phyloP scores from a whole-genome alignment of 2,113 vertebrate genomes.

The Sapajus apella region DNA sequence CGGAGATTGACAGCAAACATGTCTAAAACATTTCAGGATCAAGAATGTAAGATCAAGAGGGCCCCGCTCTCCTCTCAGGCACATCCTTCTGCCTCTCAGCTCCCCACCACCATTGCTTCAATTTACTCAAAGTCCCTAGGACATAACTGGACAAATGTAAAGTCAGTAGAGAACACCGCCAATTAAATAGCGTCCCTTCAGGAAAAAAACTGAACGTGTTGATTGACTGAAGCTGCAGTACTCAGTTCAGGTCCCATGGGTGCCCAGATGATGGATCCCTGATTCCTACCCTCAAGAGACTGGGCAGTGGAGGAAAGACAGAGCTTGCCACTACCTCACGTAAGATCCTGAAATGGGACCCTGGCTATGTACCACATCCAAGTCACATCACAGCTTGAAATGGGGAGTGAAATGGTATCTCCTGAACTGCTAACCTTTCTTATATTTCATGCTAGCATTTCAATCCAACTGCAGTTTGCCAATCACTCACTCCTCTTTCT shows the following conservation, averaged over 20 bases:
- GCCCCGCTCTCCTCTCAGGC: neutral
- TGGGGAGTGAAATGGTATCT: fast-evolving
- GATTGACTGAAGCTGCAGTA: neutral
- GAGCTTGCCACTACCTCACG: neutral
- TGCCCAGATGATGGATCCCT: neutral
- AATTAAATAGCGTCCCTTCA: neutral
- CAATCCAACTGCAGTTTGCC: neutral
- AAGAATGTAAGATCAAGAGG: neutral
- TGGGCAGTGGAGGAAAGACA: neutral
- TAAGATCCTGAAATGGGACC: neutral
- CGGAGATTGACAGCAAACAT: neutral
- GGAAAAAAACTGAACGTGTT: neutral
- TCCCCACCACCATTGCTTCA: neutral
- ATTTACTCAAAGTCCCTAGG: neutral
- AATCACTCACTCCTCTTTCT: neutral
- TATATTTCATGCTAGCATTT: neutral
- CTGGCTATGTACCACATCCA: no score
- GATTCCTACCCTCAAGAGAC: neutral
- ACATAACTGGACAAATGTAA: neutral
- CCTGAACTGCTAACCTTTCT: no score
- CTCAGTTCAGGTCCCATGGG: fast-evolving
- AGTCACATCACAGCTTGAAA: neutral
- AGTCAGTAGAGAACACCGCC: fast-evolving
- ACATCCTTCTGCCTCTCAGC: neutral
- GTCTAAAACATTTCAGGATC: neutral